Percentiles rank a stretch among this genome's conserved stretches.
These are phyloP conservation scores for Eugnorisma glareosa DNA, from an alignment of 2,888 invertebrate species.

Conservation along the genomic window DNA sequence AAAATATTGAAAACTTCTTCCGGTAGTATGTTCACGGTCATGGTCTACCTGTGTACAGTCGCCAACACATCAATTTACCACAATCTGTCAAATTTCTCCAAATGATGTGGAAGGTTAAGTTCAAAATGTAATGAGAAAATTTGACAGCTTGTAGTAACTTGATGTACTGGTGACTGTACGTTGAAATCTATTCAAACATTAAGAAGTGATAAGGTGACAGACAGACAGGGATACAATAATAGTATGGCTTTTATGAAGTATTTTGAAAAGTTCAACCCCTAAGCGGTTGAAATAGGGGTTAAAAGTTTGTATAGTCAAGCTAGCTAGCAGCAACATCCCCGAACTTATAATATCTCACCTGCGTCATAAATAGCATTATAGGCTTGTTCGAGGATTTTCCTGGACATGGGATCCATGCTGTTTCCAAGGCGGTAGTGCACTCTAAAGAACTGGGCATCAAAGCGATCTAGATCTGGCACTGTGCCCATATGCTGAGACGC, in stretches of 20 bases:
- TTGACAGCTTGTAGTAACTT: too few species aligned
- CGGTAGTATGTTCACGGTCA: not conserved
- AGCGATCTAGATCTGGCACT: slow-evolving; percentile 90
- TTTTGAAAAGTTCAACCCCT: not conserved
- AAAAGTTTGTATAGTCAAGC: not conserved
- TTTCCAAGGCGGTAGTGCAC: slow-evolving; percentile 92
- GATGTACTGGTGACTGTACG: too few species aligned
- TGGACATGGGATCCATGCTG: slow-evolving; percentile 88
- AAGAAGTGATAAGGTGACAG: not conserved
- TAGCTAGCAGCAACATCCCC: not conserved
- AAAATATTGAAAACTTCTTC: not conserved
- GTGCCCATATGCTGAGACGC: slow-evolving; percentile 92
- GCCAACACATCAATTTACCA: too few species aligned
- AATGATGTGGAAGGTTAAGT: too few species aligned
- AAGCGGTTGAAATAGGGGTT: not conserved
- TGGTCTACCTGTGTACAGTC: not conserved
- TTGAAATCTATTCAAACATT: not conserved
- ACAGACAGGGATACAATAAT: not conserved
- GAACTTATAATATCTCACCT: not conserved
- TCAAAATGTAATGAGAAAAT: too few species aligned
- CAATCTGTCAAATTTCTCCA: too few species aligned
- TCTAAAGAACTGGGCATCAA: slow-evolving; percentile 93
- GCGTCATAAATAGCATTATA: slow-evolving; percentile 92
- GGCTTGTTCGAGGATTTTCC: slow-evolving; percentile 93
- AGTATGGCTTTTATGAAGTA: not conserved